Evolutionary conservation across 1,140 invertebrate genomes (phyloP), one percentile per base, ranked within the genome.

Genomic region (Lerema accius): DNA sequence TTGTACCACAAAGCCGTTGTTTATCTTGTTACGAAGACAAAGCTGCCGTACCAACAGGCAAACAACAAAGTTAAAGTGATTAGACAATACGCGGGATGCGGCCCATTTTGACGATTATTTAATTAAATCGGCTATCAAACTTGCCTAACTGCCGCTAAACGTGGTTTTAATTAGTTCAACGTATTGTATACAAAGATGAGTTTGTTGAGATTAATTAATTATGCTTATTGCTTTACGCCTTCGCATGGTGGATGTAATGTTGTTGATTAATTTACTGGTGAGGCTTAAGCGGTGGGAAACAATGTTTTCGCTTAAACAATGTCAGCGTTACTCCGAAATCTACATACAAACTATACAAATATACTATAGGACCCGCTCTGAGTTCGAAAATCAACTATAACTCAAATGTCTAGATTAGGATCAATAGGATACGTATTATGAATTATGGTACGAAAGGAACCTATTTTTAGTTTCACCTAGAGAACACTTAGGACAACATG

Each of bases 161-260:
- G 16, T 39, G 17, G 32, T 51, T 51, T 39, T 39, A 51, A 51
- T 51, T 15, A 51, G 39, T 51, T 51, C 16, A 51, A 51, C 49
- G 49, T 51, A 37, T 51, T 37, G 49, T 19, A 16, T 23, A 5
- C 50, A 35, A 53, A 13, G 35, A 53, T 40, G 15, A 39, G 50
- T 23, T 37, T 16, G 16, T 37, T 37, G 35, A 37, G 50, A 19
- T 19, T 53, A 19, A 53, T 53, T 53, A 39, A 53, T 53, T 39
- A 39, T 53, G 50, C 35, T 53, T 40, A 53, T 40, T 53, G 35
- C 35, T 37, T n/a, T 7, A n/a, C 35, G 35, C 7, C 35, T 37
- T 37, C 35, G 35, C 0, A 11, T 37, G 35, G 35, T 4, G 11
- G 11, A 9, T 11, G 35, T 11, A 37, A 1, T 7, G 28, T 32